Conservation (phyloP, 2,888 invertebrate genomes). For the Pterostichus niger region DNA sequence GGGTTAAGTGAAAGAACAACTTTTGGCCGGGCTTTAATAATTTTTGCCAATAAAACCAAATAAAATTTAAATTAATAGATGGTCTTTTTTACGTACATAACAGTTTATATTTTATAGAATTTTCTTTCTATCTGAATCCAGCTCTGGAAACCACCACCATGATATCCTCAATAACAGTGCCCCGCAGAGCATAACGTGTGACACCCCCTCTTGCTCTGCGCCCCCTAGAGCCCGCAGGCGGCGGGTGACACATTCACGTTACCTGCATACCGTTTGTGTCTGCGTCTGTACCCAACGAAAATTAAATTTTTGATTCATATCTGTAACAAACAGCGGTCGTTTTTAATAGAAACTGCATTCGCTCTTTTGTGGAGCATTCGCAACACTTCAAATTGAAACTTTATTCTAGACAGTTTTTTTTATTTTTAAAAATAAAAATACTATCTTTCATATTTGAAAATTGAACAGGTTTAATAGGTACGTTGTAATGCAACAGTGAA, state of each 20-base stretch:
- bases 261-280: slow-evolving; percentile 32
- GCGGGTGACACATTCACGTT: slow-evolving; percentile 26
- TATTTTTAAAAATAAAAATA: not conserved
- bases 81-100: too few relatives aligned
- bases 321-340: slow-evolving; percentile 34
- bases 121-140: not conserved
- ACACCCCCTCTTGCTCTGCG: not conserved
- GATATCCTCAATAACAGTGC: slow-evolving; percentile 26
- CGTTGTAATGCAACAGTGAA: too few relatives aligned
- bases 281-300: slow-evolving; percentile 33
- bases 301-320: slow-evolving; percentile 65
- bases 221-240: not conserved
- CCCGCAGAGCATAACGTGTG: slow-evolving; percentile 22
- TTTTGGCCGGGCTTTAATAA: too few relatives aligned
- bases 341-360: slow-evolving; percentile 17
- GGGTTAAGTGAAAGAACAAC: too few relatives aligned
- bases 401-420: slow-evolving; percentile 12
- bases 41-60: too few relatives aligned
- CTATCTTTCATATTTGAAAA: not conserved
- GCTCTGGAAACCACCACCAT: slow-evolving; percentile 10
- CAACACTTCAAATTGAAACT: slow-evolving; percentile 19
- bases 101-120: not conserved
- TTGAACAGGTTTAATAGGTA: not conserved
- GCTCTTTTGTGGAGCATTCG: slow-evolving; percentile 7
- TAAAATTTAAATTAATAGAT: too few relatives aligned